Base-by-base conservation (phyloP, 2,113 vertebrate genomes). In the Lampris megalopsis region DNA sequence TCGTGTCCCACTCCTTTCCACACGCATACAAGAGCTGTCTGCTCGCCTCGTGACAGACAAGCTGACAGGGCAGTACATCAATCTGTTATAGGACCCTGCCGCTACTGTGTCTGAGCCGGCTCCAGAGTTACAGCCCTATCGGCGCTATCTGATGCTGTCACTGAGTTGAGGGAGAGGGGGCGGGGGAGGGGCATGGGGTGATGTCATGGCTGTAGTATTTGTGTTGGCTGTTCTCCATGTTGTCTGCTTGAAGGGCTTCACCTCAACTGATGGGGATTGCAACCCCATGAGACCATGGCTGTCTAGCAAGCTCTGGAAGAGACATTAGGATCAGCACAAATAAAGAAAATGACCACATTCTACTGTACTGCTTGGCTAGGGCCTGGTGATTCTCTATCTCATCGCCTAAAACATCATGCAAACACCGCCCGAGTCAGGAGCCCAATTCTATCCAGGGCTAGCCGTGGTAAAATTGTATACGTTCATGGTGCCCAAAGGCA, bases 161-260 rank as follows among this genome's bases (percentile, higher is more conserved):
- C 52, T 71, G 59, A 38, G n/a, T 60, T 59, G 10, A 9, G 57
- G 57, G 58, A 68, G 52, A 63, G 38, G 52, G 52, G 67, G 42
- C 62, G 49, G 52, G 68, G 58, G 47, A 58, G n/a, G 64, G 78
- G 79, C 65, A 38, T 38, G 65, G 54, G 64, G 60, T 84, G 85
- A 86, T 83, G 84, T 90, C 82, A 91, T 84, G 54, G 72, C 11
- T 42, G 52, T 83, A 75, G 82, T 82, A 81, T 89, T 89, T 83
- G 66, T 53, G 72, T 77, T 85, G 85, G 84, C 79, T 50, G 58
- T 50, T 60, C 52, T 83, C 58, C 68, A 65, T 41, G 10, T 68
- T 52, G 71, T 79, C 74, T 74, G 73, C 66, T 66, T 74, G 50
- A 74, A 74, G 41, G 47, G 48, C 71, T 72, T 38, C 9, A 6